Conservation (phyloP, 2,888 invertebrate genomes). For the Strigamia maritima region DNA sequence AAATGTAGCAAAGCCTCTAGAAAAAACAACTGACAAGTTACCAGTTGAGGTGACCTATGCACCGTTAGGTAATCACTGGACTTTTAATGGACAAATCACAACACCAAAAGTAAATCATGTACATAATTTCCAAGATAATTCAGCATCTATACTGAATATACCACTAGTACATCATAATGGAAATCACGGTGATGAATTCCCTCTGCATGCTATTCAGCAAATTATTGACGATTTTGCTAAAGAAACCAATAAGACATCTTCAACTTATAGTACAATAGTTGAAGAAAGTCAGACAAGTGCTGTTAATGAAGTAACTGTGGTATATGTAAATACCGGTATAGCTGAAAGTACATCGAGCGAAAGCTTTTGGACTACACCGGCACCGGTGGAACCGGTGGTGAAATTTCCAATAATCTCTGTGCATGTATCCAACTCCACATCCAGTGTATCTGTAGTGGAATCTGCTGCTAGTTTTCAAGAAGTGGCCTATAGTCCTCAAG, state of each 20-base stretch:
- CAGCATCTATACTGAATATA: not conserved
- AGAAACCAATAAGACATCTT: not conserved
- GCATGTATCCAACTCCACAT: conserved; percentile 23
- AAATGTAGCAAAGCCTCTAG: not conserved
- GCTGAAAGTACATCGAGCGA: not conserved
- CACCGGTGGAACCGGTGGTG: not conserved
- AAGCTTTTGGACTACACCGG: not conserved
- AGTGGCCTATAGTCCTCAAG: not conserved
- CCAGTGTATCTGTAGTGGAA: not conserved
- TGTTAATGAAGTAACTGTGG: not conserved
- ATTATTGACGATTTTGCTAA: conserved; percentile 36
- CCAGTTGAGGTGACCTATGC: not conserved
- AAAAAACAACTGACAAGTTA: not conserved
- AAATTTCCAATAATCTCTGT: conserved; percentile 21
- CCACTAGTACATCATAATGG: not conserved
- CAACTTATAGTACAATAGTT: not conserved
- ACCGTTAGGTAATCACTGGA: not conserved
- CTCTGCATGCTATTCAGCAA: conserved; percentile 37
- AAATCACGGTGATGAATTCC: conserved; percentile 18
- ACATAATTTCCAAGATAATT: not conserved
- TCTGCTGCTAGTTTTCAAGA: not conserved
- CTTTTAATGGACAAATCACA: not conserved
- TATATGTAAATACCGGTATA: not conserved
- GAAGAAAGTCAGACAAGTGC: not conserved
- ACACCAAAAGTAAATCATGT: not conserved